These are phyloP conservation scores for Drosophila santomea DNA, from an alignment of 1,140 invertebrate genomes.

Conservation along the genomic window DNA sequence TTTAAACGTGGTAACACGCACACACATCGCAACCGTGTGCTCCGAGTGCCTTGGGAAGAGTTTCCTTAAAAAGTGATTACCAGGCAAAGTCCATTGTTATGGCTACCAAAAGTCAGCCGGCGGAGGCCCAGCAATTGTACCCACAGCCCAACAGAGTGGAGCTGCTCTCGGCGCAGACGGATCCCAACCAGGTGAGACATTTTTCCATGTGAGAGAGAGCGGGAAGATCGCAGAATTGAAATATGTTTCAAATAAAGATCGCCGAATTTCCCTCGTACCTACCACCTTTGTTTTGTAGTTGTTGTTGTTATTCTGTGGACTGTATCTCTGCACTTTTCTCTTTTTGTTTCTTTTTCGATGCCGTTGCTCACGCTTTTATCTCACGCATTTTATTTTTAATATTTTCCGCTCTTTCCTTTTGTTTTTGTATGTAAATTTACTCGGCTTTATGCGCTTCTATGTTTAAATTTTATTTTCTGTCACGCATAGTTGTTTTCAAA, in stretches of 20 bases:
- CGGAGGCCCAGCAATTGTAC: conserved; percentile 60
- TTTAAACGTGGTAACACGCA: conserved; percentile 46
- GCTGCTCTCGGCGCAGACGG: conserved; percentile 55
- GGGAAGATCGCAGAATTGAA: conserved; percentile 12
- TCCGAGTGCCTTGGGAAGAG: conserved; percentile 43
- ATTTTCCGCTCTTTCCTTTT: conserved; percentile 7
- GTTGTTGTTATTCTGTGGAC: conserved; percentile 3
- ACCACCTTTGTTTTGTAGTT: background rate
- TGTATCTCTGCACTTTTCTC: conserved; percentile 20
- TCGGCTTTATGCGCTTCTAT: background rate
- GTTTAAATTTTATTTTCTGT: conserved; percentile 4
- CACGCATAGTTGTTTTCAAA: conserved; percentile 7
- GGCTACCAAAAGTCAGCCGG: conserved; percentile 32
- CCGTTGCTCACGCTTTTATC: conserved; percentile 5
- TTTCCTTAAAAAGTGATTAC: conserved; percentile 26
- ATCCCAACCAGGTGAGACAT: conserved; percentile 62
- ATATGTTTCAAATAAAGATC: conserved; percentile 6
- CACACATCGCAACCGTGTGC: conserved; percentile 30
- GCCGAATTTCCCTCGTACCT: background rate
- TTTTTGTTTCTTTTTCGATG: conserved; percentile 16
- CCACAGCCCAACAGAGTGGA: conserved; percentile 55
- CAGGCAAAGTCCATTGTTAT: conserved; percentile 33
- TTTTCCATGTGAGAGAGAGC: conserved; percentile 28
- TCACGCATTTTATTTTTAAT: conserved; percentile 41
- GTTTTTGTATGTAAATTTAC: conserved; percentile 18